Base-by-base conservation (phyloP, 2,797 vertebrate species). In the Denticeps clupeoides region DNA sequence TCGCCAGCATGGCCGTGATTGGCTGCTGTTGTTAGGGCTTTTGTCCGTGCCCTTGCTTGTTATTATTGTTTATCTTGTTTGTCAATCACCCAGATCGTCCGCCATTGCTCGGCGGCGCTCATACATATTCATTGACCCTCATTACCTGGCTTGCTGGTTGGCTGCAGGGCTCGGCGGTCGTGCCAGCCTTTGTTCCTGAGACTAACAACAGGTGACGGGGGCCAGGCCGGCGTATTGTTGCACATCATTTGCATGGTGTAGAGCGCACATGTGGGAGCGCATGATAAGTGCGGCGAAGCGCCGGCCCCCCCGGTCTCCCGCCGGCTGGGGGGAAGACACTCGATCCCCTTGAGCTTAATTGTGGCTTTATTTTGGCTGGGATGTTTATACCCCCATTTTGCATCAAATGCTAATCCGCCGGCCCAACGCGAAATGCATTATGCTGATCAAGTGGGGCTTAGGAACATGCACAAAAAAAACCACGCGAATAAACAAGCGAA, bases 31-130 rank as follows among this genome's bases (percentile, higher is more conserved):
- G 29, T 48, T 26, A 29, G 60, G 60, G 59, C 62, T 57, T 71
- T 65, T 47, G 40, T 65, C 63, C 65, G 65, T 58, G 50, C 65
- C 69, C 74, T 68, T 64, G 70, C 77, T 82, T 80, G 75, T 82
- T 82, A 78, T 78, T 83, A 75, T 82, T 84, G 74, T 83, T 82
- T 83, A 82, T 85, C 72, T 73, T 69, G 68, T 81, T 79, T 84
- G 80, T 85, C 82, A 83, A 77, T 85, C 80, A 81, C 60, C 58
- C 44, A 41, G 68, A 77, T 77, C 60, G 62, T 66, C 62, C 53
- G 51, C 50, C 57, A 53, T 64, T 51, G 52, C 54, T 52, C 31
- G n/a, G 28, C 10, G 31, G 40, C 35, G 60, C 63, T 72, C 71
- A 82, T 84, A 69, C 74, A 79, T 83, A 83, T 84, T 74, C 74